Conservation (phyloP, 2,797 vertebrate genomes). For the Hylomyscus alleni region DNA sequence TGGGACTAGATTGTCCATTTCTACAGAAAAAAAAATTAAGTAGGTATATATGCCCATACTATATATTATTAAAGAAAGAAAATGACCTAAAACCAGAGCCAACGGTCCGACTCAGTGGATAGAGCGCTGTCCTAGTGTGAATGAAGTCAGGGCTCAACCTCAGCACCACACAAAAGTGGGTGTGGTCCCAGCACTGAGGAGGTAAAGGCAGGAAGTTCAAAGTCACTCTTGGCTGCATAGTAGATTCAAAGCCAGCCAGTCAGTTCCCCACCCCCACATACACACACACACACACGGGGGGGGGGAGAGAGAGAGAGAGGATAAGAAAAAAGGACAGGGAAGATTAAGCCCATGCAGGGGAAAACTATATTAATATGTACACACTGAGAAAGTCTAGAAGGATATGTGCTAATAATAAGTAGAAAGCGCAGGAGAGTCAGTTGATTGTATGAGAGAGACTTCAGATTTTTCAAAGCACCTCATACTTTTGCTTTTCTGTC, state of each 20-base stretch:
- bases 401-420: neutral
- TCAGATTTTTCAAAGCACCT: slow-evolving; percentile 45
- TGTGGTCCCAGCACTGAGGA: neutral
- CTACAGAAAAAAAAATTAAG: slow-evolving; percentile 43
- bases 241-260: neutral
- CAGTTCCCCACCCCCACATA: too few species aligned
- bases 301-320: too few species aligned
- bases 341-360: neutral
- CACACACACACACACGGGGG: too few species aligned
- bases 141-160: neutral
- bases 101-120: accelerated
- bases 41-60: neutral
- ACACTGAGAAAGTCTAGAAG: neutral
- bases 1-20: neutral
- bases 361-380: neutral
- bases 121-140: neutral
- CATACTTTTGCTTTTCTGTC: slow-evolving; percentile 49
- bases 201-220: neutral
- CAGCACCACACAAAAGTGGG: neutral
- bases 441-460: neutral
- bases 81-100: neutral
- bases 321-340: neutral
- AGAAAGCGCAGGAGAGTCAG: neutral
- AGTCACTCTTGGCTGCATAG: neutral
- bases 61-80: neutral